A percentile compares a stretch with the other conserved stretches of the same genome.
Evolutionary conservation across 2,797 vertebrate species (phyloP).

Genomic region (Leptodactylus fallax): DNA sequence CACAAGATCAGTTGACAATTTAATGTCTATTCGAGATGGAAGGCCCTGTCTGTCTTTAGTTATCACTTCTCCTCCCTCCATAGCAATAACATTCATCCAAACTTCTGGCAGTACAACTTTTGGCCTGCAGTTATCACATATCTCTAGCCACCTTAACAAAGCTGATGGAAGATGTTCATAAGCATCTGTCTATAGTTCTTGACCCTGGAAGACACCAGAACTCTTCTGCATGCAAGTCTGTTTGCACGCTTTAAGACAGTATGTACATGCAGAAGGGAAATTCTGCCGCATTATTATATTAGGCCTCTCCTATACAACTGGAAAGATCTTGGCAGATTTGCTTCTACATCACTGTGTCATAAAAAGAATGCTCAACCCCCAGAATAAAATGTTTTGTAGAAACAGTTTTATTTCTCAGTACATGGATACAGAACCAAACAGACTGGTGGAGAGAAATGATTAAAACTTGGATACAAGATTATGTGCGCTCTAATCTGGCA

Average conservation of each 20-base stretch:
- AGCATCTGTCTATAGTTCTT: background rate
- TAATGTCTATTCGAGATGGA: background rate
- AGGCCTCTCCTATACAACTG: background rate
- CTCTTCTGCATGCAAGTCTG: slow-evolving; percentile 3
- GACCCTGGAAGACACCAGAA: background rate
- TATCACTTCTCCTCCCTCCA: background rate
- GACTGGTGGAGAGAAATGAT: slow-evolving; percentile 32
- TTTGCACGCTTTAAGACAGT: background rate
- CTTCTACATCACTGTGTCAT: slow-evolving; percentile 28
- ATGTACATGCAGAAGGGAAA: background rate
- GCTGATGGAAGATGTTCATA: background rate
- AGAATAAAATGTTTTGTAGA: slow-evolving; percentile 21
- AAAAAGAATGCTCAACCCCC: slow-evolving; percentile 14
- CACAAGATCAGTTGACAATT: background rate
- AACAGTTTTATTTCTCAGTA: slow-evolving; percentile 36
- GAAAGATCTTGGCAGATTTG: slow-evolving; percentile 38
- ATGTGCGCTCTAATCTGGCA: slow-evolving; percentile 42
- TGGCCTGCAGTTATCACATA: slow-evolving; percentile 3
- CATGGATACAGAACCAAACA: slow-evolving; percentile 41
- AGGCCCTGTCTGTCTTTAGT: background rate
- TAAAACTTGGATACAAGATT: slow-evolving; percentile 55
- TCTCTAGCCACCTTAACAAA: slow-evolving; percentile 1
- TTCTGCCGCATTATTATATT: background rate
- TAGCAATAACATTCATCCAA: background rate
- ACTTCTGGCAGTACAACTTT: slow-evolving; percentile 11